These are phyloP conservation scores for Murina feae DNA, from an alignment of 2,113 vertebrate genomes.

Conservation along the genomic window DNA sequence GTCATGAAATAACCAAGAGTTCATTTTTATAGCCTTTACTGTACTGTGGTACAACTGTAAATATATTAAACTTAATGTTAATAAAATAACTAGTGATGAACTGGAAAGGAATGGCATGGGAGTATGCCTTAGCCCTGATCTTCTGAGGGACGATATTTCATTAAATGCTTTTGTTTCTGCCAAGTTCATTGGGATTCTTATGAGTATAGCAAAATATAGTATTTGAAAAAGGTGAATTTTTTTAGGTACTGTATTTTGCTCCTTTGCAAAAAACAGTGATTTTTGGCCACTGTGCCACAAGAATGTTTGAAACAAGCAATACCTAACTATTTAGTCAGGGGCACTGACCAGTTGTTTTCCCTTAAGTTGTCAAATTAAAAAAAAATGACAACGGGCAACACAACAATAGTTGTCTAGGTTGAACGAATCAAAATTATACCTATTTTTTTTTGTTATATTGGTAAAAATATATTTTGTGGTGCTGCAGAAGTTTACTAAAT, in stretches of 20 bases:
- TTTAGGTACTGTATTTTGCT: not conserved
- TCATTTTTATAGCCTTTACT: slow-evolving; percentile 34
- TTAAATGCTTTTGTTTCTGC: not conserved
- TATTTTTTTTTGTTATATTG: not conserved
- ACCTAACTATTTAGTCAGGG: not conserved
- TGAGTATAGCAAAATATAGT: not conserved
- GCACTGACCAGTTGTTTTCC: not conserved
- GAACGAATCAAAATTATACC: not conserved
- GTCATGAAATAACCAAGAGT: slow-evolving; percentile 28
- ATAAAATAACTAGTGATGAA: not conserved
- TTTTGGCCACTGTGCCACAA: not conserved
- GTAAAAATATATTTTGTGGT: not conserved
- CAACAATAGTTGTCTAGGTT: not conserved
- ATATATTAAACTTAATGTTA: slow-evolving; percentile 4
- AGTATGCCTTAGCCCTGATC: not conserved
- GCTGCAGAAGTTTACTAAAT: not conserved
- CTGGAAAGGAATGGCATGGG: not conserved
- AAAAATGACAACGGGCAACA: not conserved
- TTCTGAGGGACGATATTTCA: not conserved
- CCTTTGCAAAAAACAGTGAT: not conserved
- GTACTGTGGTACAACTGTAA: not conserved
- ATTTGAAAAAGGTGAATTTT: slow-evolving; percentile 1
- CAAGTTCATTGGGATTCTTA: not conserved
- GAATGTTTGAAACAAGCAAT: not conserved
- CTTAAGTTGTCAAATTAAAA: not conserved